Conservation (phyloP, 2,797 vertebrate genomes). For the Chlorospingus flavigularis region DNA sequence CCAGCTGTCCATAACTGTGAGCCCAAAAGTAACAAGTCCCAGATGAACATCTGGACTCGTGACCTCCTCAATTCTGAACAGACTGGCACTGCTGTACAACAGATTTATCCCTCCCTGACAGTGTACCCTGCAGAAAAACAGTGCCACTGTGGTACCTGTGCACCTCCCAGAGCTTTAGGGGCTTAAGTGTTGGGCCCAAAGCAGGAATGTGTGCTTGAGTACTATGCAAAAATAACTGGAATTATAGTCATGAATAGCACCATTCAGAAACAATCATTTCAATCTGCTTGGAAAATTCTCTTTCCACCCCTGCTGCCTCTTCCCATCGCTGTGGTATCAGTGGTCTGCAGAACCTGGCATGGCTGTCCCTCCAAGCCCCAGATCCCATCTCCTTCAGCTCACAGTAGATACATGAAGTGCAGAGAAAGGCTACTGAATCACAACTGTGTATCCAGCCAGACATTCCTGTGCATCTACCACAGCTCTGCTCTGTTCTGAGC, state of each 20-base stretch:
- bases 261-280: background rate
- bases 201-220: background rate
- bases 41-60: accelerated
- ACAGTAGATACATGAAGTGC: background rate
- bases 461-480: background rate
- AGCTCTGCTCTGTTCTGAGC: background rate
- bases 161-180: background rate
- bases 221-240: background rate
- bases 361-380: background rate
- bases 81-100: background rate
- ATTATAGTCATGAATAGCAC: background rate
- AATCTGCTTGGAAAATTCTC: background rate
- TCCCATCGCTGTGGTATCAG: background rate
- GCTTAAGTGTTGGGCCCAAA: background rate
- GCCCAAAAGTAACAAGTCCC: background rate
- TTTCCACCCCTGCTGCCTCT: background rate
- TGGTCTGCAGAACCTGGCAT: background rate
- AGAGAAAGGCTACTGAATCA: background rate
- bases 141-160: background rate
- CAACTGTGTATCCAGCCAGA: background rate
- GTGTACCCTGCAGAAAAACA: background rate
- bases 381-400: background rate
- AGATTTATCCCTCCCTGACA: background rate
- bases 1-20: background rate
- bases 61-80: background rate